phyloP scores from a whole-genome alignment of 1,140 invertebrate species.

The Drosophila nigrodunni region DNA sequence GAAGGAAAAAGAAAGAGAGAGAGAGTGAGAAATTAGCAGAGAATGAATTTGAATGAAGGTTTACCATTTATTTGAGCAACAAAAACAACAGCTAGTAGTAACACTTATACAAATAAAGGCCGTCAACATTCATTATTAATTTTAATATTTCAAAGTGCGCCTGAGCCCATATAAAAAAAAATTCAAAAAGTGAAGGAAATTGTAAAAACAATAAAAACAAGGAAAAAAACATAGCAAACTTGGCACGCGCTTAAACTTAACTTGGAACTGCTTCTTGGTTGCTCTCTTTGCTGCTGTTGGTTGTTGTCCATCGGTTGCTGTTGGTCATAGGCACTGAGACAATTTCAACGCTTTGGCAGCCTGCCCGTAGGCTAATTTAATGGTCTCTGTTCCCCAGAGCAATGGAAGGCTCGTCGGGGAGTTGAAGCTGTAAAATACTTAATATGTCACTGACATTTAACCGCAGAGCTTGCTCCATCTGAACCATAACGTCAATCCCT shows the following conservation, averaged over 20 bases:
- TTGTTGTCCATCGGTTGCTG: constrained; percentile 22
- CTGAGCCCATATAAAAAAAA: constrained; percentile 1
- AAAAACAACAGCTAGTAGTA: neutral
- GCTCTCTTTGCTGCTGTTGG: constrained; percentile 15
- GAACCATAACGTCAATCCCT: neutral
- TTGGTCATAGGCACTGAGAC: constrained; percentile 2
- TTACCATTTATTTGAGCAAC: constrained; percentile 15
- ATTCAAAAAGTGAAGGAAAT: constrained; percentile 14
- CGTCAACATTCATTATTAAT: constrained; percentile 78
- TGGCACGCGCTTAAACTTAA: constrained; percentile 41
- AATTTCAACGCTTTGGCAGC: constrained; percentile 41
- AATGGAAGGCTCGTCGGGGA: neutral
- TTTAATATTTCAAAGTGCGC: constrained; percentile 77
- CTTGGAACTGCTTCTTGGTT: constrained; percentile 1
- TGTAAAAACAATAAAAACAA: neutral
- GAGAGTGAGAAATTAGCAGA: neutral
- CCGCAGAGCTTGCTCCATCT: neutral
- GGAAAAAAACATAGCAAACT: constrained; percentile 32
- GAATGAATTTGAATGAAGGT: constrained; percentile 45
- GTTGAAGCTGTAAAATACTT: constrained; percentile 22
- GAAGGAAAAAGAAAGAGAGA: neutral
- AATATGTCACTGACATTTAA: constrained; percentile 30
- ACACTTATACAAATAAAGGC: constrained; percentile 58
- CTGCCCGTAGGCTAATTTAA: constrained; percentile 54
- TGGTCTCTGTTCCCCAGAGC: constrained; percentile 19